Base-by-base conservation (phyloP, 2,888 invertebrate genomes). In the Melinaea marsaeus region DNA sequence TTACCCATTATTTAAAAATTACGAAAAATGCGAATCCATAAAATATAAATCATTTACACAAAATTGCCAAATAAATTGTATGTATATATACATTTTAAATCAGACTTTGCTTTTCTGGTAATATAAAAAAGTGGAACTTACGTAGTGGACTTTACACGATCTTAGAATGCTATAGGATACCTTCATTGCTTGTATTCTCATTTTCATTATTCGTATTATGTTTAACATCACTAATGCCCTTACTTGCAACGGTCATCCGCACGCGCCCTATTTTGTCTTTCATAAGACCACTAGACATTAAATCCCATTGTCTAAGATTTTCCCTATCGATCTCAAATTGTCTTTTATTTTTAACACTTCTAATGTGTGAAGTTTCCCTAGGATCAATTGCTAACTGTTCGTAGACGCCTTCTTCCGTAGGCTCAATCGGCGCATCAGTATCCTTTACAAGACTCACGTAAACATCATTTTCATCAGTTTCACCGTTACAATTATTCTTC, bases 271-370 rank as follows among this genome's bases (percentile, higher is more conserved):
- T 74, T 67, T 80, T 83, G 71, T 80, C 81, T 75, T 88, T 93
- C 92, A 94, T 93, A 74, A 94, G 90, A 70, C 94, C 96, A 91
- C 96, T 96, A 66, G 96, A 96, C 94, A 96, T 93, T 75, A 96
- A 92, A 88, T 96, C 96, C 96, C 96, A 96, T 79, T 96, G 96
- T 60, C 96, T 92, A 74, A 96, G 92, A 73, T 95, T 96, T 88
- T 96, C 96, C 75, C 96, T 93, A 88, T 96, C 96, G 75, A 96
- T 93, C 83, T 94, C 94, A 74, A 92, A 91, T 60, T 91, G 92
- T 85, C 74, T 92, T 74, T 79, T 85, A 66, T 75, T 80, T 62
- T 67, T 81, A 57, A 69, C 71, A 58, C 69, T 67, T 58, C 46
- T 62, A 33, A 60, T 65, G 55, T 69, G 68, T 1, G 75, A 70